Evolutionary conservation across 2,797 vertebrate genomes (phyloP).

Genomic region (Rhincodon typus): DNA sequence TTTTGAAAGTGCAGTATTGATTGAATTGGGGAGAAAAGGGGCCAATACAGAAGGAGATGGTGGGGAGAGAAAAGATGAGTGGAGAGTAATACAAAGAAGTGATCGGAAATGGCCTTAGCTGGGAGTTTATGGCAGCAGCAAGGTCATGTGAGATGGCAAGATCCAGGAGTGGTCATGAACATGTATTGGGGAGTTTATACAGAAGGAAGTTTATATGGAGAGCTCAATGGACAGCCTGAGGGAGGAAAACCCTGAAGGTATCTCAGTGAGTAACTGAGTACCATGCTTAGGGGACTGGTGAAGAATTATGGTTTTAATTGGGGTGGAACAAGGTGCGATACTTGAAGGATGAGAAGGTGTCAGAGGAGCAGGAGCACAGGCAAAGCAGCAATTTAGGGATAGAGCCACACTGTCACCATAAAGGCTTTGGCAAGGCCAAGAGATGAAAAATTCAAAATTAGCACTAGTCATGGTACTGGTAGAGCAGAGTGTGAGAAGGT

Average conservation of each 20-base stretch:
- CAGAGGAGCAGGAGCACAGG: background rate
- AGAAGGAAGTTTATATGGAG: background rate
- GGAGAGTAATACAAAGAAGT: too few relatives aligned
- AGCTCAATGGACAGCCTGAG: background rate
- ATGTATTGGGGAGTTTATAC: background rate
- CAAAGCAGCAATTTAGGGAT: background rate
- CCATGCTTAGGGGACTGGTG: background rate
- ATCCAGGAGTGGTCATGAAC: background rate
- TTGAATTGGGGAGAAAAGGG: too few relatives aligned
- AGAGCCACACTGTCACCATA: background rate
- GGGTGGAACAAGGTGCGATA: background rate
- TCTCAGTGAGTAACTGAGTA: background rate
- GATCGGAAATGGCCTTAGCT: background rate
- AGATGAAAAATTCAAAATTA: background rate
- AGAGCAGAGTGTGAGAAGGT: background rate
- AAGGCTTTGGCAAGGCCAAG: background rate
- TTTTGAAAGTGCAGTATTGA: too few relatives aligned
- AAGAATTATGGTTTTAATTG: background rate
- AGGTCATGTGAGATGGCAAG: background rate
- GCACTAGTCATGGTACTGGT: background rate
- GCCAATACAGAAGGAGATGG: too few relatives aligned
- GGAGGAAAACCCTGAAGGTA: background rate
- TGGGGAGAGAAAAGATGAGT: too few relatives aligned
- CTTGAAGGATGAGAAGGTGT: background rate
- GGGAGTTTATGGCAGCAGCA: background rate